These are phyloP conservation scores for Rambutsinella grinnellia DNA, from an alignment of 2,888 invertebrate species.

Conservation along the genomic window DNA sequence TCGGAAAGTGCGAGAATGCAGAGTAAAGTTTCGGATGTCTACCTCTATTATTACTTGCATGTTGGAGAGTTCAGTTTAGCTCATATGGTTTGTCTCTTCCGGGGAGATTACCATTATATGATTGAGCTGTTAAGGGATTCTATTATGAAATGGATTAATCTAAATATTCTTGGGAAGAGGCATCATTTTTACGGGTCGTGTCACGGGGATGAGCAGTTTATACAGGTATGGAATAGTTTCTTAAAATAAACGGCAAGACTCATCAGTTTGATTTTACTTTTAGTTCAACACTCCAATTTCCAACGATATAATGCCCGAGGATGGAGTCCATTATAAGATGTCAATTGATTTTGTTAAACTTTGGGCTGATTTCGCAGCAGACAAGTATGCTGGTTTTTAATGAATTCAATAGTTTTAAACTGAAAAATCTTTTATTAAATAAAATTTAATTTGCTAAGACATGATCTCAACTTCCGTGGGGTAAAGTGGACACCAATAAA, in stretches of 20 bases:
- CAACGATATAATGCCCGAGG: slow-evolving; percentile 24
- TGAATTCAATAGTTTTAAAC: background rate
- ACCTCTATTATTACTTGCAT: slow-evolving; percentile 53
- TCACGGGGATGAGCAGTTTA: slow-evolving; percentile 52
- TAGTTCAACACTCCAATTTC: slow-evolving; percentile 47
- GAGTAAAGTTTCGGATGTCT: slow-evolving; percentile 44
- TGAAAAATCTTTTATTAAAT: slow-evolving; percentile 6
- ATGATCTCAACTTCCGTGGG: slow-evolving; percentile 46
- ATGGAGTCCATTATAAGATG: slow-evolving; percentile 49
- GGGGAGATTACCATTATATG: slow-evolving; percentile 47
- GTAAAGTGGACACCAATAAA: slow-evolving; percentile 44
- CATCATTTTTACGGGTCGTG: slow-evolving; percentile 44
- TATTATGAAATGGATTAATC: slow-evolving; percentile 43
- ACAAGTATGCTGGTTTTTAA: slow-evolving; percentile 33
- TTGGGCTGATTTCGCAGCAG: slow-evolving; percentile 47
- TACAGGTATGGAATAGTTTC: slow-evolving; percentile 27
- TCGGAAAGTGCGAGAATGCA: slow-evolving; percentile 44
- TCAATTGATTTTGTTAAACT: slow-evolving; percentile 42
- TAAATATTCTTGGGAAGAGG: slow-evolving; percentile 43
- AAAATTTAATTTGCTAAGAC: slow-evolving; percentile 21
- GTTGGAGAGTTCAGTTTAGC: slow-evolving; percentile 53
- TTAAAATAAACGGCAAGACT: too few relatives aligned
- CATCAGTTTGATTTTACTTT: too few relatives aligned
- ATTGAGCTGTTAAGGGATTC: slow-evolving; percentile 45
- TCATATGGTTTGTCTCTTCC: slow-evolving; percentile 45